Evolutionary conservation across 2,113 vertebrate species (phyloP), one percentile per base, ranked within the genome.

Genomic region (Silurus glanis): DNA sequence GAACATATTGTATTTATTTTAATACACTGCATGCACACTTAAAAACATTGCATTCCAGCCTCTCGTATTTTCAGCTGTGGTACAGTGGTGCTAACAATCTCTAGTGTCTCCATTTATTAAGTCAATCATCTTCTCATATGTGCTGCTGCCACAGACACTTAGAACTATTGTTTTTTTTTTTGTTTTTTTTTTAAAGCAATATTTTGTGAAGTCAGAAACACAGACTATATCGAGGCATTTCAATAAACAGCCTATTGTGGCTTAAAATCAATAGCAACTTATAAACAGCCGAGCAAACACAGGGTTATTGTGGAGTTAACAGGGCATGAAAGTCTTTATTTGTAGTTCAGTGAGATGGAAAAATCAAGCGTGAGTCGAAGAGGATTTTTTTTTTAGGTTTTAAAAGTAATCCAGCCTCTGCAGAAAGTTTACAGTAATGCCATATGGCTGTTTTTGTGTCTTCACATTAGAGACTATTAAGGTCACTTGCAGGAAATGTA

Each of bases 131-230:
- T 90, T 89, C 90, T 87, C 89, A 78, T 28, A 21, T 25, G 80
- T 79, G 56, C 90, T 64, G 81, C 62, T 28, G n/a, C 25, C 82
- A 85, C 74, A 87, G 82, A 84, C n/a, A 9, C 88, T 90, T 89
- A 91, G 88, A 45, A 89, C 91, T 89, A 89, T 91, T 37, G 37
- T 37, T 37, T 37, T 37, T 37, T 37, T 37, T 37, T 37, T 37
- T 37, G 2, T 37, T 37, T 91, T 93, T 92, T 94, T 92, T 92
- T 85, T 92, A 93, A 92, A 91, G 88, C 90, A 91, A 93, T 94
- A 90, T 92, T 81, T 67, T 91, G 82, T 90, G 74, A 91, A 91
- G 87, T 90, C 87, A 89, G 90, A 92, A 92, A 86, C 87, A 87
- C 89, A 85, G 84, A 91, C 88, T 89, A 80, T 91, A 89, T 89